phyloP scores from a whole-genome alignment of 2,797 vertebrate species.

The Sebastes wilsoni region DNA sequence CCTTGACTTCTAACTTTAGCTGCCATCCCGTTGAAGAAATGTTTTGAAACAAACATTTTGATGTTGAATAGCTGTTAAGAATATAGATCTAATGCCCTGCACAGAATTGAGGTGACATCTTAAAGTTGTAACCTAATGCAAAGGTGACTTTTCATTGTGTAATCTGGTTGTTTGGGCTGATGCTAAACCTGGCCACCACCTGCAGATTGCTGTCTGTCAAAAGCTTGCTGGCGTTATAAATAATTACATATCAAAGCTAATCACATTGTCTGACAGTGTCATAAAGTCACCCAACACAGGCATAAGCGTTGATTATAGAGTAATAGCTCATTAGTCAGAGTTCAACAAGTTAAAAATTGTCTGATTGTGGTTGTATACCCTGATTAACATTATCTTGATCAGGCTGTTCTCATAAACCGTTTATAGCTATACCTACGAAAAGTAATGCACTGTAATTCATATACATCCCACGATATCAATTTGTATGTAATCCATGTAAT shows the following conservation, averaged over 20 bases:
- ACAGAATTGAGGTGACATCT: not conserved
- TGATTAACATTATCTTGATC: not conserved
- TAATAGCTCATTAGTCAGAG: not conserved
- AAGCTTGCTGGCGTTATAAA: not conserved
- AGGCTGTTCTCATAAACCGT: not conserved
- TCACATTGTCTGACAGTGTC: conserved; percentile 8
- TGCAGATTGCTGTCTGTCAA: conserved; percentile 18
- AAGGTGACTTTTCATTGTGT: not conserved
- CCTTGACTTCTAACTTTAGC: not conserved
- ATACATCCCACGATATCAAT: no score
- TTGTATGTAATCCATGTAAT: no score
- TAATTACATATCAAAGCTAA: conserved; percentile 9
- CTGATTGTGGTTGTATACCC: not conserved
- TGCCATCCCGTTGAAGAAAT: not conserved
- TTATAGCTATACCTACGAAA: no score
- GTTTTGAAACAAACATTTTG: not conserved
- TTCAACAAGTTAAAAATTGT: not conserved
- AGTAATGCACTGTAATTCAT: no score
- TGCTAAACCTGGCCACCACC: conserved; percentile 7
- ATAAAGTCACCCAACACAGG: not conserved
- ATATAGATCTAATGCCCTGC: not conserved
- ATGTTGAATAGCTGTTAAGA: not conserved
- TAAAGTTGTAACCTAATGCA: not conserved
- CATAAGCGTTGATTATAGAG: not conserved
- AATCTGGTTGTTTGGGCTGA: not conserved